Evolutionary conservation across 2,888 invertebrate species (phyloP).

Genomic region (Drosophila birchii): DNA sequence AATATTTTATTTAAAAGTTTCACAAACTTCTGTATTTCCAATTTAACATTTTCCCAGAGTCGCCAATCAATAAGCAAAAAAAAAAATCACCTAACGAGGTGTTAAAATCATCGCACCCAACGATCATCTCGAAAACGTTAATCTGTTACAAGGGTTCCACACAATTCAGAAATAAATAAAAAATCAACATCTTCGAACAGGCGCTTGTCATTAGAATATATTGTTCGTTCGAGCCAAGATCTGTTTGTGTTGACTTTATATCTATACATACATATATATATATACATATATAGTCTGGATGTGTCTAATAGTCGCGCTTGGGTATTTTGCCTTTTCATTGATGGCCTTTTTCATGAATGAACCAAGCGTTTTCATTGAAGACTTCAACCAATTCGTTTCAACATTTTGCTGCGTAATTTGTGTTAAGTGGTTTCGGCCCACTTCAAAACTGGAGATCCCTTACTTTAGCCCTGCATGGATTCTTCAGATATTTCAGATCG

Average conservation of each 20-base stretch:
- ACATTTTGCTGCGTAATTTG: slow-evolving; percentile 83
- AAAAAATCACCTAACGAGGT: slow-evolving; percentile 79
- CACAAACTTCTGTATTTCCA: too few species aligned
- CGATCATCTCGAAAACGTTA: slow-evolving; percentile 57
- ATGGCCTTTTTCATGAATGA: slow-evolving; percentile 63
- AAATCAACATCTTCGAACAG: slow-evolving; percentile 23
- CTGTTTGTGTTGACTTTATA: slow-evolving; percentile 71
- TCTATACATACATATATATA: not conserved
- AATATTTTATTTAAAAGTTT: not conserved
- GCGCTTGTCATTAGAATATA: slow-evolving; percentile 81
- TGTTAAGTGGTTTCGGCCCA: slow-evolving; percentile 83
- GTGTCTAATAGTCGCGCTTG: slow-evolving; percentile 50
- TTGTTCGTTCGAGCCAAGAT: slow-evolving; percentile 55
- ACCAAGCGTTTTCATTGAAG: slow-evolving; percentile 65
- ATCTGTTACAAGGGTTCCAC: slow-evolving; percentile 57
- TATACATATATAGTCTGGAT: slow-evolving; percentile 52
- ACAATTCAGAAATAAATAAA: not conserved
- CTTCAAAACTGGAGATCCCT: slow-evolving; percentile 58
- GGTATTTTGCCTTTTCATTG: slow-evolving; percentile 68
- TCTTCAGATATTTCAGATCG: not conserved
- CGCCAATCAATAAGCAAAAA: slow-evolving; percentile 55
- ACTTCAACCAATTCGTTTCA: slow-evolving; percentile 76
- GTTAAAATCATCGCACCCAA: slow-evolving; percentile 72
- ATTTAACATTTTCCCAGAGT: slow-evolving; percentile 18
- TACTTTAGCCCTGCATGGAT: slow-evolving; percentile 26